Base-by-base conservation (phyloP, 2,888 invertebrate species). In the Pyrochroa serraticornis region DNA sequence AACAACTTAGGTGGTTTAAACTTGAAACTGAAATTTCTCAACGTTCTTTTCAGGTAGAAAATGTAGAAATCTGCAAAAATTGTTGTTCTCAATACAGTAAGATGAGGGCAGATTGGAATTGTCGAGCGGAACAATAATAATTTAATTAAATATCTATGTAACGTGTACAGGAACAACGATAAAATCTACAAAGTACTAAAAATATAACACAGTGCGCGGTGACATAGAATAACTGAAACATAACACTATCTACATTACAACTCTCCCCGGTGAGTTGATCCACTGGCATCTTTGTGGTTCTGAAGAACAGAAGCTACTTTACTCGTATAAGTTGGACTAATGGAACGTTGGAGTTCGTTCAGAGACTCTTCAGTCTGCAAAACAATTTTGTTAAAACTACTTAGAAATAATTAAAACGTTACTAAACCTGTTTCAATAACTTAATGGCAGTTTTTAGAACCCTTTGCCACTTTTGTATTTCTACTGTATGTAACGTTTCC, bases 401-500 rank as follows among this genome's bases (percentile, higher is more conserved):
- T 36, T 13, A 36, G n/a, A 38, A n/a, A 3, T 38, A 1, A 9
- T 12, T 8, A 42, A 5, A 32, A 5, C n/a, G 10, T 43, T 6
- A 9, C 31, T 8, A 38, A 9, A 58, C 91, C 86, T 92, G 89
- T 79, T 86, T 84, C 64, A 92, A 82, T 64, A 91, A 84, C 65
- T 85, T 81, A 62, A 90, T 86, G 53, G 91, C 88, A 62, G 85
- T 83, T 75, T 87, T 86, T 53, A 92, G 83, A 66, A 91, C 87
- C 71, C 83, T 83, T 68, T 92, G 86, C 95, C 95, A 95, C 72
- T 89, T 90, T 62, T 86, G 85, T 78, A 94, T 84, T 82, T 95
- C 92, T 31, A 87, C 84, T 58, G 90, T 87, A 80, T 94, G 93
- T 41, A 92, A 82, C 53, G 85, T 83, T 78, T 93, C 88, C 81